Percentiles rank a stretch among this genome's conserved stretches.
Conservation (phyloP, 2,888 invertebrate genomes). For the Meloe dianella region DNA sequence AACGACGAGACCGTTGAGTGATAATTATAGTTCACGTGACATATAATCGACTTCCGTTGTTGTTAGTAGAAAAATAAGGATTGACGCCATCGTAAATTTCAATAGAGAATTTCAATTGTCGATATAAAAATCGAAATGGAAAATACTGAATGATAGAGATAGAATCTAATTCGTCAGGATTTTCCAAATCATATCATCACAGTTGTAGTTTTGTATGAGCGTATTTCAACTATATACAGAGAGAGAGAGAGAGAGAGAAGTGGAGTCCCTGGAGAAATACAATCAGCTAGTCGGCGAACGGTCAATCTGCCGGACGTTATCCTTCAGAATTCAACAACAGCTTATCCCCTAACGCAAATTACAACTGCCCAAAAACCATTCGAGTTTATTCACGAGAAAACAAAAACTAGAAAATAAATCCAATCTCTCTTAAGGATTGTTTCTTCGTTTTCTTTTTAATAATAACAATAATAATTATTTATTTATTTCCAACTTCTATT, state of each 20-base stretch:
- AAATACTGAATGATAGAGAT: constrained; percentile 25
- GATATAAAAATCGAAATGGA: constrained; percentile 16
- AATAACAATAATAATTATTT: too few species aligned
- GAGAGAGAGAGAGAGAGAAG: not conserved
- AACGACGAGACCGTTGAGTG: constrained; percentile 37
- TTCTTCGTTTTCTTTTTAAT: not conserved
- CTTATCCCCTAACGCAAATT: constrained; percentile 44
- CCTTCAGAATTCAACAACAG: constrained; percentile 37
- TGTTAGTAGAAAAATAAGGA: not conserved
- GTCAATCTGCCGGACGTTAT: constrained; percentile 38
- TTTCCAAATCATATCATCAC: constrained; percentile 51
- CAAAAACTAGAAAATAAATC: constrained; percentile 7
- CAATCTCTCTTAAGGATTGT: not conserved
- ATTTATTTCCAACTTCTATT: not conserved
- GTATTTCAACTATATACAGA: constrained; percentile 28
- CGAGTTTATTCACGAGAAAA: constrained; percentile 12
- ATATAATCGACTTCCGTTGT: constrained; percentile 54
- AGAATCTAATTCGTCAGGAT: constrained; percentile 43
- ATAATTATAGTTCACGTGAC: constrained; percentile 59
- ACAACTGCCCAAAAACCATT: constrained; percentile 43
- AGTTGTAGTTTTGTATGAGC: constrained; percentile 38
- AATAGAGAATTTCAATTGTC: not conserved
- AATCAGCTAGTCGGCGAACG: constrained; percentile 38
- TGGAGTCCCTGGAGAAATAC: constrained; percentile 32
- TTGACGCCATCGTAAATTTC: constrained; percentile 5